These are phyloP conservation scores for Drosophila aff. DNA, from an alignment of 1,140 invertebrate genomes.

Conservation along the genomic window DNA sequence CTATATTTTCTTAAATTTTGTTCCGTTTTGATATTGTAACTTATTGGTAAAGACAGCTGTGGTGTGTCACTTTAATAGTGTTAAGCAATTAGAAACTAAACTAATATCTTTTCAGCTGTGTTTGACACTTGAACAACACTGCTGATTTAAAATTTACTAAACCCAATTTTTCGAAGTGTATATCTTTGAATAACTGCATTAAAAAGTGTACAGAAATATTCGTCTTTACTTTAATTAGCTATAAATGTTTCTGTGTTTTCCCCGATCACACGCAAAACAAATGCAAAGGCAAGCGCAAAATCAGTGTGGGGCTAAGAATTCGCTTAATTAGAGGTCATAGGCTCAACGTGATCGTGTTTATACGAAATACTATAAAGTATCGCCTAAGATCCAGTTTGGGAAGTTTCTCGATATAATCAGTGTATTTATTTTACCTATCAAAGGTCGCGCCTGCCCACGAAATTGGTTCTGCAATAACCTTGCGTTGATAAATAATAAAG, in stretches of 20 bases:
- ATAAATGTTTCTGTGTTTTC: slow-evolving; percentile 18
- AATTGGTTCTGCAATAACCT: slow-evolving; percentile 40
- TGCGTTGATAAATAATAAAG: slow-evolving; percentile 33
- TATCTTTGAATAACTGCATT: background rate
- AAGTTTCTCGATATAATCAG: slow-evolving; percentile 26
- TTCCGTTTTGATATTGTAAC: background rate
- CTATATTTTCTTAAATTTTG: background rate
- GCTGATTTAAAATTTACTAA: background rate
- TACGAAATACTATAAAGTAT: slow-evolving; percentile 13
- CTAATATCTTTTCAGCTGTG: background rate
- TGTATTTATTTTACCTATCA: slow-evolving; percentile 21
- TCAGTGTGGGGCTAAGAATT: slow-evolving; percentile 31
- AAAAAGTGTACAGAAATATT: background rate
- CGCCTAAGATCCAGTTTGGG: slow-evolving; percentile 26
- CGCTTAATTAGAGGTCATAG: slow-evolving; percentile 49
- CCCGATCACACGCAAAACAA: slow-evolving; percentile 27
- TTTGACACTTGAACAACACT: slow-evolving; percentile 7
- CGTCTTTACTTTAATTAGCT: background rate
- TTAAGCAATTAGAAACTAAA: background rate
- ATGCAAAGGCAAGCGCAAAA: slow-evolving; percentile 39
- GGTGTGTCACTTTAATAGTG: slow-evolving; percentile 4
- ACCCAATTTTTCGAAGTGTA: background rate
- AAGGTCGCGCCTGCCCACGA: slow-evolving; percentile 16
- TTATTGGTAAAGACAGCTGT: slow-evolving; percentile 2
- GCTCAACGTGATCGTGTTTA: slow-evolving; percentile 34